Base-by-base conservation (phyloP, 1,140 invertebrate genomes). In the Drosophila bipectinata region DNA sequence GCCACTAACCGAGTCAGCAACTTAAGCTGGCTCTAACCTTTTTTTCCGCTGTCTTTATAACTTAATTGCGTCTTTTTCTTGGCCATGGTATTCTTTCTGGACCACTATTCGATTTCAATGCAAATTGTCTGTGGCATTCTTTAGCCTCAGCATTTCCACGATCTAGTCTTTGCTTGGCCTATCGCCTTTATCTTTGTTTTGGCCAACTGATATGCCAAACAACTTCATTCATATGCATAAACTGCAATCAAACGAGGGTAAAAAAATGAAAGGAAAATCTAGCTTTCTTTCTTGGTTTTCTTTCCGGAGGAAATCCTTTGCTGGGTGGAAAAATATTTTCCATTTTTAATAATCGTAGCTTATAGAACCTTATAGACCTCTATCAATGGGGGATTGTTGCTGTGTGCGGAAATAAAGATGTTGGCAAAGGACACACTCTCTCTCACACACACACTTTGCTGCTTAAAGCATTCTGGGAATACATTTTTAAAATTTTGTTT, bases 331-430 rank as follows among this genome's bases (percentile, higher is more conserved):
- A 77, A 82, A 51, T 81, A 81, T 87, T 78, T 81, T 68, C 59
- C 60, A 82, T 88, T 82, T 85, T 88, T 78, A 87, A 85, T 85
- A 82, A 88, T 88, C 74, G 71, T 82, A 73, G 71, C 78, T 85
- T 88, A 87, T 78, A 57, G 53, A 60, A 44, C 39, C 28, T 58
- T 53, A 53, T 67, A 75, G 54, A 75, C 14, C 37, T 60, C 44
- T 21, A 47, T 47, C 10, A 15, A 48, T 45, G 8, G 18, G 18
- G 10, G 4, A 15, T 24, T 18, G n/a, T 15, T n/a, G 8, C 15
- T 32, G 54, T 41, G 45, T 48, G 26, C n/a, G 41, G 1, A 39
- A 51, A 69, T 69, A 69, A 68, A 57, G 49, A 56, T 39, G 63
- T 34, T 49, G 47, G 52, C 44, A 57, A 68, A 54, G 18, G 51